Base-by-base conservation (phyloP, 35 echinoderm and acorn worm species). In the Chiridota heheva region DNA sequence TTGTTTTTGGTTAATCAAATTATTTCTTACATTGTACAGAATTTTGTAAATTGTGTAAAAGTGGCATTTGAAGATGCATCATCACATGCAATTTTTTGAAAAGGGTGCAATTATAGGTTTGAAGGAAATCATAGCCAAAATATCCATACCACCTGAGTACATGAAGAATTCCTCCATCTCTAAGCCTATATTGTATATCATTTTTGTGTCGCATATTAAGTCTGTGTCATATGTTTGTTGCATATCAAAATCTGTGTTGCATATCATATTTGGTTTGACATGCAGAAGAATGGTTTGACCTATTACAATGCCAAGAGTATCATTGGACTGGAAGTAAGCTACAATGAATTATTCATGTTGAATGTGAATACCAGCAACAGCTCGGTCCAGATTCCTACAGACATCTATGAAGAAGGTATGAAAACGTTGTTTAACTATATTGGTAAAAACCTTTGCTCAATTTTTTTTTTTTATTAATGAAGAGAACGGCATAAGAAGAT, bases 381-480 rank as follows among this genome's bases (percentile, higher is more conserved):
- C 67, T 81, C 84, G 1, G 85, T 93, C 26, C 90, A 93, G 38
- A 93, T 93, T 26, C 90, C 90, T 0, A 93, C 90, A 26, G 90
- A 93, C 69, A 93, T 93, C 55, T 93, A 82, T 67, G 79, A 82
- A 63, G 90, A 79, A 83, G 90, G 90, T 93, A 32, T 67, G 58
- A 62, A n/a, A n/a, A n/a, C n/a, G n/a, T n/a, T n/a, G n/a, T n/a
- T n/a, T n/a, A n/a, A n/a, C n/a, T n/a, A n/a, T n/a, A n/a, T n/a
- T n/a, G n/a, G n/a, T n/a, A n/a, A n/a, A n/a, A n/a, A n/a, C n/a
- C n/a, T n/a, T n/a, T n/a, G n/a, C n/a, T n/a, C n/a, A n/a, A n/a
- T n/a, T n/a, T n/a, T n/a, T n/a, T n/a, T n/a, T n/a, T n/a, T n/a
- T n/a, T n/a, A n/a, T n/a, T n/a, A n/a, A 12, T 12, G 47, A 51